A percentile compares a stretch with the other conserved stretches of the same genome.
These are phyloP conservation scores for Coccyzus lansbergi DNA, from an alignment of 2,797 vertebrate genomes.

Conservation along the genomic window DNA sequence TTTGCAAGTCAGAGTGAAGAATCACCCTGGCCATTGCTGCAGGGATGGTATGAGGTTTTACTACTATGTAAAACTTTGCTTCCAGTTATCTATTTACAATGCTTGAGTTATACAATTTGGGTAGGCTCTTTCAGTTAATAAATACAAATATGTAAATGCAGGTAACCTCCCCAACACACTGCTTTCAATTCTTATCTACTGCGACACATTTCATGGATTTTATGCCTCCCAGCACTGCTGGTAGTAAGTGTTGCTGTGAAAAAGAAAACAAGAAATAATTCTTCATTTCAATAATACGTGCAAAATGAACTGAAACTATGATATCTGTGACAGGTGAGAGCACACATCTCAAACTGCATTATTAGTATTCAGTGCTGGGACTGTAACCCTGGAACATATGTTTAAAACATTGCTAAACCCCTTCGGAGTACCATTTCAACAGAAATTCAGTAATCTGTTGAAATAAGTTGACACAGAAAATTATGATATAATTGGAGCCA, in stretches of 20 bases:
- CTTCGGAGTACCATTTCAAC: neutral
- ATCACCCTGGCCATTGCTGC: neutral
- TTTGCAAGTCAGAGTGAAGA: neutral
- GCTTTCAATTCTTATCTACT: constrained; percentile 29
- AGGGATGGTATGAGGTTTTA: neutral
- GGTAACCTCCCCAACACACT: neutral
- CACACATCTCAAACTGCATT: neutral
- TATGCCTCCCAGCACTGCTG: neutral
- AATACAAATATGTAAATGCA: constrained; percentile 38
- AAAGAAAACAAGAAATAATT: constrained; percentile 57
- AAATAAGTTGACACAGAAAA: constrained; percentile 49
- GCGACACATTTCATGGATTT: constrained; percentile 30
- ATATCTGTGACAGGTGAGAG: constrained; percentile 33
- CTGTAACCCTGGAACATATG: constrained; percentile 30
- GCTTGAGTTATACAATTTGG: neutral
- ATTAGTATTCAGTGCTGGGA: constrained; percentile 25
- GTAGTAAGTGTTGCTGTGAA: neutral
- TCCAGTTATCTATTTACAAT: constrained; percentile 3
- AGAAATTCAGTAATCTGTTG: constrained; percentile 46
- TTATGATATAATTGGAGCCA: constrained; percentile 22
- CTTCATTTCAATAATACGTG: constrained; percentile 52
- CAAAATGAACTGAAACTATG: constrained; percentile 31
- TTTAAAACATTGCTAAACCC: constrained; percentile 43
- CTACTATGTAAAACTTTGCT: neutral
- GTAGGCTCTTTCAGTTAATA: constrained; percentile 20